Conservation (phyloP, 2,113 vertebrate genomes). For the Chionomys nivalis region DNA sequence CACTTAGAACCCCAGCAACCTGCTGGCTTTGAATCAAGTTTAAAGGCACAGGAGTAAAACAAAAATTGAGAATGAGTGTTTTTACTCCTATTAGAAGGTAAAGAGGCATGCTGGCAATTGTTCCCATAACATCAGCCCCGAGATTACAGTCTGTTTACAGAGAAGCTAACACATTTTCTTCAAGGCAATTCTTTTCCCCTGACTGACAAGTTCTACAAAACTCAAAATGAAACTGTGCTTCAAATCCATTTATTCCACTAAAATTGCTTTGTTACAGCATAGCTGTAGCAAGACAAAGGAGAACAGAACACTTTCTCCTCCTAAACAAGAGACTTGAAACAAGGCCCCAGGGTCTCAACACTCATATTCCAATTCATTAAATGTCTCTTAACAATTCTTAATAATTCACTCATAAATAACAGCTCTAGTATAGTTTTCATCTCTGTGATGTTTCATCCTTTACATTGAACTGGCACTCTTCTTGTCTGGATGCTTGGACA, state of each 20-base stretch:
- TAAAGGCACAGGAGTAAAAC: constrained; percentile 68
- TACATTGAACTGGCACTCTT: not conserved
- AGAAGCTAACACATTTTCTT: constrained; percentile 69
- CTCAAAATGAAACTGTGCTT: constrained; percentile 67
- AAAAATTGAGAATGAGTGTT: constrained; percentile 62
- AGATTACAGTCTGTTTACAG: constrained; percentile 59
- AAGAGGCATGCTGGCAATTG: constrained; percentile 26
- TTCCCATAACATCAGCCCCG: constrained; percentile 54
- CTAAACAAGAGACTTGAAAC: constrained; percentile 50
- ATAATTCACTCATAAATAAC: constrained; percentile 46
- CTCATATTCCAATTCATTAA: constrained; percentile 45
- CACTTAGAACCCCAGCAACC: constrained; percentile 60
- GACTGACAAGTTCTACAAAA: constrained; percentile 60
- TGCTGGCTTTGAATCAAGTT: constrained; percentile 72
- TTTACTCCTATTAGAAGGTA: constrained; percentile 50
- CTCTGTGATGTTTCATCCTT: not conserved
- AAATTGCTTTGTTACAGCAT: constrained; percentile 72
- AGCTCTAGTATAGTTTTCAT: not conserved
- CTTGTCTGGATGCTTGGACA: not conserved
- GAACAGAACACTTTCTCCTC: constrained; percentile 55
- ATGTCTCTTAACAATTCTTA: constrained; percentile 8
- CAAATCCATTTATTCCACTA: constrained; percentile 77
- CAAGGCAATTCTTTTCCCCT: constrained; percentile 49
- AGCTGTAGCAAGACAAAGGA: constrained; percentile 43
- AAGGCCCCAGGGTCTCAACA: not conserved